Percentiles rank a stretch among this genome's conserved stretches.
Conservation (phyloP, 2,113 vertebrate genomes). For the Fukomys damarensis region DNA sequence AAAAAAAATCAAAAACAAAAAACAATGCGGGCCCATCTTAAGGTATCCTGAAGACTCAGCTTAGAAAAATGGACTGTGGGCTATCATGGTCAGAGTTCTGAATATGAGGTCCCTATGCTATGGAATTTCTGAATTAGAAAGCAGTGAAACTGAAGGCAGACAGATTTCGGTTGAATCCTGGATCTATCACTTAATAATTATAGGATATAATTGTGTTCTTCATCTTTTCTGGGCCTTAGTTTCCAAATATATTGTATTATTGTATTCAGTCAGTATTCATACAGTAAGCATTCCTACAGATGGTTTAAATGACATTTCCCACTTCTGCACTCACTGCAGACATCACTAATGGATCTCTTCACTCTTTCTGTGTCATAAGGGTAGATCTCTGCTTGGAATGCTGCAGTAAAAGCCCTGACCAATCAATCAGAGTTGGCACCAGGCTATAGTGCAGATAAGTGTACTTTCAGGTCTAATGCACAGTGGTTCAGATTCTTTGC, state of each 20-base stretch:
- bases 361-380: background rate
- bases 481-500: background rate
- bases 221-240: background rate
- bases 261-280: background rate
- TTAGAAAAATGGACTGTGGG: background rate
- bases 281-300: background rate
- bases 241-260: background rate
- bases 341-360: background rate
- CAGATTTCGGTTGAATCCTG: background rate
- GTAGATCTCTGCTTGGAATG: background rate
- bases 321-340: background rate
- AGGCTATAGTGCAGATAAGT: background rate
- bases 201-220: background rate
- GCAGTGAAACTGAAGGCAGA: background rate
- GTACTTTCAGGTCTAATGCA: background rate
- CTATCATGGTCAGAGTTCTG: background rate
- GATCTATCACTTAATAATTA: background rate
- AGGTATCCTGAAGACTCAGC: background rate
- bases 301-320: background rate
- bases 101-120: background rate
- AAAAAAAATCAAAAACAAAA: too few relatives aligned
- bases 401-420: background rate
- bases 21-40: rapidly evolving
- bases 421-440: background rate
- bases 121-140: background rate